Base-by-base conservation (phyloP, 2,888 invertebrate species). In the Volucella bombylans region DNA sequence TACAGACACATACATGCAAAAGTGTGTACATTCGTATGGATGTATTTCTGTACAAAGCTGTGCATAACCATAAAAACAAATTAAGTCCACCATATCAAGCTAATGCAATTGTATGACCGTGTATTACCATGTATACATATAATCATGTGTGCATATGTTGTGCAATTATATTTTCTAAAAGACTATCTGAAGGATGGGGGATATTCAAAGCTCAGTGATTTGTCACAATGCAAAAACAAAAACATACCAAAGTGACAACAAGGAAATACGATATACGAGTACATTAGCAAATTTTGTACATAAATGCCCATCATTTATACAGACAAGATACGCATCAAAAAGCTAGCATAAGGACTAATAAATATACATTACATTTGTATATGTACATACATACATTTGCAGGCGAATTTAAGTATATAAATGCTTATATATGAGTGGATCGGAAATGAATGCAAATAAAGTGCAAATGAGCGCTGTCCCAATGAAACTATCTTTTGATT, bases 401-500 rank as follows among this genome's bases (percentile, higher is more conserved):
- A 1, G 47, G n/a, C 12, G 14, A 45, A 55, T 61, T 11, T 31
- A 38, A 31, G 52, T 62, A 43, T 38, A 41, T 8, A 4, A 31
- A 23, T 55, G 31, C 9, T 11, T 18, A 12, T 12, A 12, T 65
- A 55, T 71, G 68, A 11, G 52, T 71, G 47, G 39, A 41, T 71
- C 49, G 55, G 52, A 83, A 31, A 69, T 68, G 39, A 73, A 79
- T 79, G 67, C 61, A 83, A 85, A 82, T 85, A 73, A 80, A 80
- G 79, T 86, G 82, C 39, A 83, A 85, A 86, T 83, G 77, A 80
- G 71, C 64, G 55, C 43, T 52, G 54, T 65, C 74, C 77, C 65
- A 49, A 65, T 65, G 59, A 71, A 55, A 73, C 64, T 62, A 50
- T 68, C 68, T 67, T 10, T 23, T 72, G 71, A 77, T 72, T 77